Base-by-base conservation (phyloP, 2,113 vertebrate species). In the Acanthisitta chloris region DNA sequence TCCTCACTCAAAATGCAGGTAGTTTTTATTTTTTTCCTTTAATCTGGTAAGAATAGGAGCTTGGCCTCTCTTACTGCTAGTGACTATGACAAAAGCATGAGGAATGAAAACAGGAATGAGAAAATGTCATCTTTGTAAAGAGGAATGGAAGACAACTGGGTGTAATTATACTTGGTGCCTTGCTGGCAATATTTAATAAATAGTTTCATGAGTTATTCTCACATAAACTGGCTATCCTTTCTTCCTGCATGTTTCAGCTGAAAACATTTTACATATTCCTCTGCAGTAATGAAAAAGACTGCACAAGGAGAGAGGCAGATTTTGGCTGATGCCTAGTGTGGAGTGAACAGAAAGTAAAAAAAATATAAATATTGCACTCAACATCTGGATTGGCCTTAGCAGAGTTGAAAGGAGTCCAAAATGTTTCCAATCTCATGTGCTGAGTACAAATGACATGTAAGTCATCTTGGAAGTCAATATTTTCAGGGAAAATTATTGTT, bases 281-380 rank as follows among this genome's bases (percentile, higher is more conserved):
- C 34, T 71, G 46, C 70, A 77, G 67, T 90, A 92, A 88, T 80
- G 71, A 67, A 93, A 94, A 92, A 90, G 81, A 70, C 58, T 94
- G 74, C 81, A 94, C 78, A 96, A 96, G 79, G 49, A 91, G 49
- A 82, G 34, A 96, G 46, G 54, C 58, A 94, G 40, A 93, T 82
- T 91, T 96, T 93, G 87, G 93, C 82, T 91, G 84, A 52, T 86
- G 71, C 40, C 7, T 94, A n/a, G 52, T 77, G 88, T 48, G 94
- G 90, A 97, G 51, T 71, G 96, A 82, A 62, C 61, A 92, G 86
- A 77, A 94, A 96, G 87, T 77, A 90, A 96, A 97, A 96, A 97
- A 97, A 91, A 91, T 72, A 95, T 81, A 92, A 88, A 88, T 86
- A 85, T 92, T 96, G 67, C 31, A 1, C 81, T 93, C 88, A 94